Conservation (phyloP, 2,888 invertebrate genomes). For the Aporophyla nigra region DNA sequence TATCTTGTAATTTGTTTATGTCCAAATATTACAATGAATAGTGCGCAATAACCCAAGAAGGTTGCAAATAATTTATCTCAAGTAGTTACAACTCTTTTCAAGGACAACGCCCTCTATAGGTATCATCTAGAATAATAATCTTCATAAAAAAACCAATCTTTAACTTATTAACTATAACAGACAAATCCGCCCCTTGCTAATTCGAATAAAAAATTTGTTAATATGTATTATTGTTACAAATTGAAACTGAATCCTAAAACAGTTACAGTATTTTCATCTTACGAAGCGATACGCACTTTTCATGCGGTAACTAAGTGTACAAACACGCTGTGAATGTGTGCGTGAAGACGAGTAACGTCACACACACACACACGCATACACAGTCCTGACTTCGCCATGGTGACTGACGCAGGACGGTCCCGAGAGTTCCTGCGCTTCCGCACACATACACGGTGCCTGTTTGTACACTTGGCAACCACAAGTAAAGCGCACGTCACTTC, state of each 20-base stretch:
- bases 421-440: background rate
- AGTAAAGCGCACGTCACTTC: background rate
- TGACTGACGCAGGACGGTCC: background rate
- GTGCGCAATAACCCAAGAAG: background rate
- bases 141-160: too few relatives aligned
- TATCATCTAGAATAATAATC: background rate
- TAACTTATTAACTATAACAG: too few relatives aligned
- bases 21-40: background rate
- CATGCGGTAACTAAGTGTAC: background rate
- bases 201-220: slow-evolving; percentile 2
- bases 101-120: background rate
- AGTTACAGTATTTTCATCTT: slow-evolving; percentile 10
- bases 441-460: background rate
- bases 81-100: background rate
- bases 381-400: background rate
- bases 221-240: background rate
- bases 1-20: background rate
- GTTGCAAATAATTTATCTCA: background rate
- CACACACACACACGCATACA: background rate
- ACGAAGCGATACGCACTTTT: background rate
- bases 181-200: background rate
- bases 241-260: slow-evolving; percentile 17
- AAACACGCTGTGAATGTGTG: background rate
- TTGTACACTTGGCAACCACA: background rate
- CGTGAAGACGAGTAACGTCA: background rate